These are phyloP conservation scores for Mareca penelope DNA, from an alignment of 2,797 vertebrate genomes.

Conservation along the genomic window DNA sequence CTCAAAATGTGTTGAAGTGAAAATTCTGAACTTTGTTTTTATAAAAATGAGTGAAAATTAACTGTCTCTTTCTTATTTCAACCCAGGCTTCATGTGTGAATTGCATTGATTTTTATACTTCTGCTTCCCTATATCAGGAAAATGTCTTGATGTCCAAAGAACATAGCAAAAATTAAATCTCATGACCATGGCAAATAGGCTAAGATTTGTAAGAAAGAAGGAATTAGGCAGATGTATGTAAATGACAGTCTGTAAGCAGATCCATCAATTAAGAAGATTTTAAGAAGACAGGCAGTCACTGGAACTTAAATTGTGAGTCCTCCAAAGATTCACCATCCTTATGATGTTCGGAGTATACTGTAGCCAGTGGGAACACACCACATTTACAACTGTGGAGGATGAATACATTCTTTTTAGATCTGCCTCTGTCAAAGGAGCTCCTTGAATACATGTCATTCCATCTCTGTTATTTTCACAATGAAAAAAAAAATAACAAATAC, in stretches of 20 bases:
- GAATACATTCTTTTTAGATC: conserved; percentile 34
- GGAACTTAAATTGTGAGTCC: background rate
- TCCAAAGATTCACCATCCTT: background rate
- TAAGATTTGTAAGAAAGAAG: background rate
- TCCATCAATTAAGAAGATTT: background rate
- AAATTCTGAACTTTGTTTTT: background rate
- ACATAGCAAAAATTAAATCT: background rate
- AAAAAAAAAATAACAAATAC: conserved; percentile 62
- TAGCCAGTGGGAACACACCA: background rate
- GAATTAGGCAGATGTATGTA: background rate
- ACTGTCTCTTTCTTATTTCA: background rate
- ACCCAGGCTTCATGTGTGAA: background rate
- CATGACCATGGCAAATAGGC: background rate
- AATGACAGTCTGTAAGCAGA: background rate
- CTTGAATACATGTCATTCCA: conserved; percentile 69
- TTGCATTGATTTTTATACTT: background rate
- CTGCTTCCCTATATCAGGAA: background rate
- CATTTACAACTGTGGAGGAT: background rate
- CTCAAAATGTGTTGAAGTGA: background rate
- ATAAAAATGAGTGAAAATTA: background rate
- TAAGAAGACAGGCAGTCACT: background rate
- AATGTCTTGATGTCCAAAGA: background rate
- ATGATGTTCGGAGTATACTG: background rate
- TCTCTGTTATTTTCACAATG: conserved; percentile 76
- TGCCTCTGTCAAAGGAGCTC: conserved; percentile 45